A percentile compares a stretch with the other conserved stretches of the same genome.
Evolutionary conservation across 2,888 invertebrate species (phyloP).

Genomic region (Adelphocoris suturalis): DNA sequence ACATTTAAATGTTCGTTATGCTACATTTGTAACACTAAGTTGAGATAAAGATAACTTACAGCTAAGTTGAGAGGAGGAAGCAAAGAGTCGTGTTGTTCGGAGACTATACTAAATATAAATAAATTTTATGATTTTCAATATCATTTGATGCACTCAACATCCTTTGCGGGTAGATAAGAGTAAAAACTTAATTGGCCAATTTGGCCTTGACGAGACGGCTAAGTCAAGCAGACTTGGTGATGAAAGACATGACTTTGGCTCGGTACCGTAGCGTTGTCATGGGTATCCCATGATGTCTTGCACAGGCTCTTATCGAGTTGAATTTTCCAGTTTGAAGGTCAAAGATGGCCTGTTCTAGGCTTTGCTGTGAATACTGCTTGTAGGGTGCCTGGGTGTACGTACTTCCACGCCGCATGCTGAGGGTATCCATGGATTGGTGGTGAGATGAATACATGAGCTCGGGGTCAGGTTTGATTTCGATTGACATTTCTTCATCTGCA

Average conservation of each 20-base stretch:
- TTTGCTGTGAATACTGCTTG: conserved; percentile 75
- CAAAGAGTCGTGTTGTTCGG: no score
- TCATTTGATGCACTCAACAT: no score
- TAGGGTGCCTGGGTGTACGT: conserved; percentile 69
- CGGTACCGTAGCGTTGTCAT: conserved; percentile 76
- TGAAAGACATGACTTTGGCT: conserved; percentile 74
- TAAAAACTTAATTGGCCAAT: not conserved
- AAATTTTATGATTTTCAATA: no score
- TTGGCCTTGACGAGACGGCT: not conserved
- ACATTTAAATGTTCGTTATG: no score
- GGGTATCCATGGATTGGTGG: not conserved
- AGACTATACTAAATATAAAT: no score
- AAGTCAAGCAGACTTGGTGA: conserved; percentile 61
- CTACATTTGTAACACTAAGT: no score
- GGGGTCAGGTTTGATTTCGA: conserved; percentile 45
- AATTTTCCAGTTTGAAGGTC: conserved; percentile 75
- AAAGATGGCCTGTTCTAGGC: conserved; percentile 75
- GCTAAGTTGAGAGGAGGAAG: no score
- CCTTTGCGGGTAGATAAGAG: no score
- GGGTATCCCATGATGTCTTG: conserved; percentile 76
- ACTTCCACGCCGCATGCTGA: not conserved
- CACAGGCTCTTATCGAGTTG: conserved; percentile 75
- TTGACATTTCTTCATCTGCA: conserved; percentile 49
- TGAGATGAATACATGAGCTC: not conserved
- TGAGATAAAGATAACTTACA: no score